Base-by-base conservation (phyloP, 1,140 invertebrate genomes). In the honey bee (Apis mellifera) region DNA sequence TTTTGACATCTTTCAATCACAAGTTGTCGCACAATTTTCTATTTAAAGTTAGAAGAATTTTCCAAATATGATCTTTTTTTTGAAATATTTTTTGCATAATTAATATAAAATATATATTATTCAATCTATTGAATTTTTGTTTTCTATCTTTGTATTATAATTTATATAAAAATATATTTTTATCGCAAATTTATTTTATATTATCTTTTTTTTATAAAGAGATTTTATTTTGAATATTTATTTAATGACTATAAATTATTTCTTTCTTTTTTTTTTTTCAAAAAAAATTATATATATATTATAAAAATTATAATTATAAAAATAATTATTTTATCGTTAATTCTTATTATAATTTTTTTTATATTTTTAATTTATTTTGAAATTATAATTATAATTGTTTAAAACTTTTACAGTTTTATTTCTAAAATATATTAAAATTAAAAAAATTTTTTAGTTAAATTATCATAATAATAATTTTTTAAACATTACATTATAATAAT, bases 1-100 rank as follows among this genome's bases (percentile, higher is more conserved):
- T 42, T 54, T 62, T 2, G 42, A 75, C 59, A 62, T n/a, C 65
- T 75, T 71, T 84, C 76, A 85, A 64, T 65, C 52, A 15, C 77
- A 84, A 70, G 70, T 84, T 72, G 78, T 79, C 26, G 69, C 52
- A 26, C 69, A 17, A 32, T n/a, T 54, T 65, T 23, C 52, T 19
- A 54, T 66, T 12, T 60, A 21, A 62, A 60, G 23, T 12, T 60
- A 21, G 23, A 60, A 21, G 2, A 69, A 12, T 32, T 21, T 7
- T 1, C 52, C 11, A 21, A 7, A 21, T 42, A 57, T 9, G 1
- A 19, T 42, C 21, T 13, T 12, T 55, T n/a, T 32, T 21, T 21
- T 23, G 5, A 66, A n/a, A 19, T 42, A 9, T 65, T 54, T 15
- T 17, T 3, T 23, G 9, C 15, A 7, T 59, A 57, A 19, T 78